Percentiles rank a stretch among this genome's conserved stretches.
These are phyloP conservation scores for Daubentonia madagascariensis DNA, from an alignment of 2,113 vertebrate species.

Conservation along the genomic window DNA sequence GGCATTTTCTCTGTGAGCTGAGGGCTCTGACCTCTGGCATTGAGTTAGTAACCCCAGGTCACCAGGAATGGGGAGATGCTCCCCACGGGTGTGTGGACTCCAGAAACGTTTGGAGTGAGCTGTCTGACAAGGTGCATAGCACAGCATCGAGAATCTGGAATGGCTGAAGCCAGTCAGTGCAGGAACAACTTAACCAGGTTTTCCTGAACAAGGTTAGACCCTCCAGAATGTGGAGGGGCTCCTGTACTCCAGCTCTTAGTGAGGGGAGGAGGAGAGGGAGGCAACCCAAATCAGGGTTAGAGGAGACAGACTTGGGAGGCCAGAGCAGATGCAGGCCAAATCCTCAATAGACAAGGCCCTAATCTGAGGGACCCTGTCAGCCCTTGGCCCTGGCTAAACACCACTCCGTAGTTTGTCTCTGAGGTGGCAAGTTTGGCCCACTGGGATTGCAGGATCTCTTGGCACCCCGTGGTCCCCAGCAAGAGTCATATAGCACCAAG, in stretches of 20 bases:
- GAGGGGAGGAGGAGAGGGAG: background rate
- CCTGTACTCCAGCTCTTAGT: background rate
- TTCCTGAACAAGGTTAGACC: background rate
- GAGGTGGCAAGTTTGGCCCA: background rate
- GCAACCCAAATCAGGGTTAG: background rate
- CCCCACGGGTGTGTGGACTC: accelerated
- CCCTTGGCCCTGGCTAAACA: background rate
- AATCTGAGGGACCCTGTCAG: background rate
- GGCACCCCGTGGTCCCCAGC: background rate
- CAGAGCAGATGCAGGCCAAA: background rate
- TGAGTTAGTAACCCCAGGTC: background rate
- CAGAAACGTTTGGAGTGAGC: background rate
- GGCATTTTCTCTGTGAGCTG: background rate
- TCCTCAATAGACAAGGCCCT: background rate
- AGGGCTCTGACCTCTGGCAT: background rate
- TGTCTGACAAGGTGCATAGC: background rate
- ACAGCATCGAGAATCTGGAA: background rate
- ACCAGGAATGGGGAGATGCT: accelerated
- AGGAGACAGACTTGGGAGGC: background rate
- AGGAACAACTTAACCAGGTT: background rate
- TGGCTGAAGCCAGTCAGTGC: background rate
- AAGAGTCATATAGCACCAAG: background rate
- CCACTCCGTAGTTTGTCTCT: background rate
- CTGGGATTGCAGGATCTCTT: background rate
- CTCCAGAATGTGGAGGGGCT: background rate